phyloP scores from a whole-genome alignment of 2,113 vertebrate genomes.

The Fulica atra region DNA sequence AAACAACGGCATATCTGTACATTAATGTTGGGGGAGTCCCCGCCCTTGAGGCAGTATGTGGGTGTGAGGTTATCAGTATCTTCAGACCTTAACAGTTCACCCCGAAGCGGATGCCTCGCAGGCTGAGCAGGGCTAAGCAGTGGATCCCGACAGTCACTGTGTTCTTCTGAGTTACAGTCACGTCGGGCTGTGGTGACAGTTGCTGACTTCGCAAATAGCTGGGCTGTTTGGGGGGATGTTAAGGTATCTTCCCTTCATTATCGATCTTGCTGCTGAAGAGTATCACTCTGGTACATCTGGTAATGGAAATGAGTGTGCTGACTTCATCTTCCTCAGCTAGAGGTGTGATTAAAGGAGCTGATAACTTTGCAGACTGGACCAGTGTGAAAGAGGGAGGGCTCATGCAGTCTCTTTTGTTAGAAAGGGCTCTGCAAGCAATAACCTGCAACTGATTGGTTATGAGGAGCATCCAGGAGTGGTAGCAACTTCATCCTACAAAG shows the following conservation, averaged over 20 bases:
- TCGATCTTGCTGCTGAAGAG: neutral
- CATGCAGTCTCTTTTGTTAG: neutral
- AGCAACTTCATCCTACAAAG: neutral
- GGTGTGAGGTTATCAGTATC: neutral
- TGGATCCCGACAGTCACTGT: neutral
- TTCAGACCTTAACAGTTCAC: neutral
- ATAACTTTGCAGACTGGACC: neutral
- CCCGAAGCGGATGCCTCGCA: neutral
- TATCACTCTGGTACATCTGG: neutral
- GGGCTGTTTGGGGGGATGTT: neutral
- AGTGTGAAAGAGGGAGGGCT: neutral
- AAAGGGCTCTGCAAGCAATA: neutral
- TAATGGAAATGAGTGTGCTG: neutral
- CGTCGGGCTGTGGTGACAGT: neutral
- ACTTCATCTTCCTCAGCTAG: neutral
- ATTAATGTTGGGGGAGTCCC: neutral
- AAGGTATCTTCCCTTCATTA: neutral
- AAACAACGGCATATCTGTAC: neutral
- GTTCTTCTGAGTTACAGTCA: neutral
- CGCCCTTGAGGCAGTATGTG: neutral
- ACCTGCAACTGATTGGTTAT: neutral
- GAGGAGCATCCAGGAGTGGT: neutral
- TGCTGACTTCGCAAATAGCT: neutral
- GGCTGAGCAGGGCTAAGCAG: neutral
- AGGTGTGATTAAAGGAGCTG: neutral